These are phyloP conservation scores for Malthinus seriepunctatus DNA, from an alignment of 2,888 invertebrate species.

Conservation along the genomic window DNA sequence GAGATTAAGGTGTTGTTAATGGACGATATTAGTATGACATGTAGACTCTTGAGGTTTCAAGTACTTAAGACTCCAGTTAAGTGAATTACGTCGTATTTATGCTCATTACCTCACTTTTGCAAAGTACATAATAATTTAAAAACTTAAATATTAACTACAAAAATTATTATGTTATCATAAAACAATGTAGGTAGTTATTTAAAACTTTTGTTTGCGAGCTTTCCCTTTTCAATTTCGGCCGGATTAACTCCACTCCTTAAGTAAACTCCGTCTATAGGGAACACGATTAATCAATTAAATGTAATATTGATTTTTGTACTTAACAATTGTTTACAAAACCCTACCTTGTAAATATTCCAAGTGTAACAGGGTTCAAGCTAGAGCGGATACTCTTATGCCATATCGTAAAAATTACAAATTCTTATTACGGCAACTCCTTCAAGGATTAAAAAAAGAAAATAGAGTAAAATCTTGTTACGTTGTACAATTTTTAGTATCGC, in stretches of 20 bases:
- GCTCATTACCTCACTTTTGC: too few species aligned
- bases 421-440: neutral
- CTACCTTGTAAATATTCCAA: slow-evolving; percentile 5
- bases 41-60: too few species aligned
- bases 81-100: too few species aligned
- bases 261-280: slow-evolving; percentile 3
- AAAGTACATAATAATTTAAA: too few species aligned
- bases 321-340: slow-evolving; percentile 7
- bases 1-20: neutral
- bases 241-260: slow-evolving; percentile 7
- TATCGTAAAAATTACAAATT: slow-evolving; percentile 5
- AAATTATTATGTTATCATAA: slow-evolving; percentile 1
- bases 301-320: slow-evolving; percentile 6
- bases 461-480: too few species aligned
- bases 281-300: slow-evolving; percentile 7
- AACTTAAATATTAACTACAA: neutral
- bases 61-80: too few species aligned
- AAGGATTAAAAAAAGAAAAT: neutral
- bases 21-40: neutral
- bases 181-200: slow-evolving; percentile 1
- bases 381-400: neutral
- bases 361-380: neutral
- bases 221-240: slow-evolving; percentile 5
- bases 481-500: too few species aligned
- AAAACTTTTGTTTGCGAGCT: slow-evolving; percentile 1